These are phyloP conservation scores for Burhinus oedicnemus DNA, from an alignment of 2,113 vertebrate genomes.

Conservation along the genomic window DNA sequence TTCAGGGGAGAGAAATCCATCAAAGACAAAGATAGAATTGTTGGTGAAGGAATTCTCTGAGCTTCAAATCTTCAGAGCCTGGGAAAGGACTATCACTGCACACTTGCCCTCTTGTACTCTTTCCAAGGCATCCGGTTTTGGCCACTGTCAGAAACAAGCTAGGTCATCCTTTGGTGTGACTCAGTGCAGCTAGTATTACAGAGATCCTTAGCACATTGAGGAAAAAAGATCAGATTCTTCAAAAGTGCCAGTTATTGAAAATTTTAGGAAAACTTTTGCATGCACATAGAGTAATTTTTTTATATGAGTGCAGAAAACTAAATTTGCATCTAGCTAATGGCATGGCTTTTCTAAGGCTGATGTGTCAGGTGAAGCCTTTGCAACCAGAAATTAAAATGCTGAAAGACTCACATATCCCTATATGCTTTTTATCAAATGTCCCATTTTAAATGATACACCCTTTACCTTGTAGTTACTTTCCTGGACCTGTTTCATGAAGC, in stretches of 20 bases:
- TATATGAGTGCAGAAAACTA: neutral
- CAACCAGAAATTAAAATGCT: neutral
- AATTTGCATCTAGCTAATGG: neutral
- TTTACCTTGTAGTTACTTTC: neutral
- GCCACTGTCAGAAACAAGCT: neutral
- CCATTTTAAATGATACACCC: neutral
- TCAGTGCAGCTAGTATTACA: neutral
- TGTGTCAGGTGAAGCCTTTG: neutral
- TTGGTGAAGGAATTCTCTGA: neutral
- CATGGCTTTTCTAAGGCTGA: neutral
- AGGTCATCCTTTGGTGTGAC: neutral
- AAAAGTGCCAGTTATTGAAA: neutral
- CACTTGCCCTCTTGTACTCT: neutral
- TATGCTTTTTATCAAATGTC: neutral
- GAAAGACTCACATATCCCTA: neutral
- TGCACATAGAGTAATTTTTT: neutral
- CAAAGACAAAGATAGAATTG: neutral
- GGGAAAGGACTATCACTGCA: neutral
- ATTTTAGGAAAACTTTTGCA: neutral
- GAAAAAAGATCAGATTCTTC: neutral
- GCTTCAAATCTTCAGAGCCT: neutral
- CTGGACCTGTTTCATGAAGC: neutral
- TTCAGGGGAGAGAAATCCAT: neutral
- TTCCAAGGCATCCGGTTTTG: neutral
- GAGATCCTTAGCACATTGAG: neutral